Percentiles rank a stretch among this genome's conserved stretches.
Conservation (phyloP, 2,888 invertebrate species). For the Tachina lurida region DNA sequence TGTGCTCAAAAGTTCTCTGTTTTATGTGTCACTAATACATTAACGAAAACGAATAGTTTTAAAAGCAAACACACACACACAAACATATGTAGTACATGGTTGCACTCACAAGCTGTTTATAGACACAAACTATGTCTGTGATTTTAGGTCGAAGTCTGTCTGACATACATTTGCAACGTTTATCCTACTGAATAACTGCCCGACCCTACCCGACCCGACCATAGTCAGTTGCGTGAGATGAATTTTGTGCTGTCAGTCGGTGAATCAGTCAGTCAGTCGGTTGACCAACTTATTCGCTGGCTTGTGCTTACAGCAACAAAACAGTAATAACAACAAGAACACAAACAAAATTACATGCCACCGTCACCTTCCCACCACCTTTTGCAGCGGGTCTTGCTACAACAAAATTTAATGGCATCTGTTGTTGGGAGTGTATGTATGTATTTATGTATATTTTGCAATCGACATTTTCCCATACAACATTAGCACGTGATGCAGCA, state of each 20-base stretch:
- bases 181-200: conserved; percentile 39
- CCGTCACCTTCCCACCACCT: not conserved
- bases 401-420: not conserved
- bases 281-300: conserved; percentile 57
- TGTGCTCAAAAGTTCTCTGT: conserved; percentile 23
- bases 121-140: conserved; percentile 65
- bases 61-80: conserved; percentile 3
- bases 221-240: conserved; percentile 16
- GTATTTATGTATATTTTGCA: conserved; percentile 11
- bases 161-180: conserved; percentile 55
- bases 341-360: conserved; percentile 13
- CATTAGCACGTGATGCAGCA: conserved; percentile 8
- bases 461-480: conserved; percentile 42
- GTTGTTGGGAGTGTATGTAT: not conserved
- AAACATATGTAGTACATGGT: not conserved
- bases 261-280: conserved; percentile 10
- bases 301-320: conserved; percentile 27
- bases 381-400: not conserved
- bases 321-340: conserved; percentile 40
- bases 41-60: conserved; percentile 24
- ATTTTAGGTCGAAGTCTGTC: conserved; percentile 71
- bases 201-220: not conserved
- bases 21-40: conserved; percentile 47
- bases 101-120: conserved; percentile 2
- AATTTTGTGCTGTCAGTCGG: too few relatives aligned